Conservation (phyloP, 2,797 vertebrate genomes). For the Acipenser oxyrinchus region DNA sequence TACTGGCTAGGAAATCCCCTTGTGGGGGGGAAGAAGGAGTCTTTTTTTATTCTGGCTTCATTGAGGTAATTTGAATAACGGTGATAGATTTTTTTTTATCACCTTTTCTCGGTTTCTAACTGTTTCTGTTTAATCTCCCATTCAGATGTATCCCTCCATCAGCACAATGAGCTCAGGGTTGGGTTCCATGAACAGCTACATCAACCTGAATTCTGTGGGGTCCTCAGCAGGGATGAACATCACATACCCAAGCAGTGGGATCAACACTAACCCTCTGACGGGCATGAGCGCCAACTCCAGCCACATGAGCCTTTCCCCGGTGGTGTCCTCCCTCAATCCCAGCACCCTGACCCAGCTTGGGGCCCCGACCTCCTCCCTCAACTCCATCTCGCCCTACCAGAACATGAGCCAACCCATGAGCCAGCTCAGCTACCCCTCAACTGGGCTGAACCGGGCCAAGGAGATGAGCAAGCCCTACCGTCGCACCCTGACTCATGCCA, state of each 20-base stretch:
- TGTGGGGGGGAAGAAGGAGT: no score
- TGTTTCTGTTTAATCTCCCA: no score
- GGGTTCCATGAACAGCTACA: conserved; percentile 68
- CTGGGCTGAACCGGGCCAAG: conserved; percentile 34
- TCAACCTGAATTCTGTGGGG: conserved; percentile 72
- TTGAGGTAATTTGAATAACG: no score
- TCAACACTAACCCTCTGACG: conserved; percentile 45
- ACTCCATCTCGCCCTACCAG: conserved; percentile 67
- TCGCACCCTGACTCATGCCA: conserved; percentile 77
- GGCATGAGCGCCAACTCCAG: conserved; percentile 51
- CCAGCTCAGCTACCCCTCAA: conserved; percentile 57
- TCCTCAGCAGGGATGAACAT: conserved; percentile 64
- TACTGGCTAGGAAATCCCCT: no score
- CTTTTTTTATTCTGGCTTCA: no score
- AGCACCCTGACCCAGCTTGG: conserved; percentile 57
- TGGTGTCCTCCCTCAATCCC: conserved; percentile 53
- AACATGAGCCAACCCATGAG: conserved; percentile 64
- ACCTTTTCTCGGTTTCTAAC: neutral
- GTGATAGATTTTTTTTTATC: no score
- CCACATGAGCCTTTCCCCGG: conserved; percentile 64
- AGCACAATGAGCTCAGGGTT: conserved; percentile 66
- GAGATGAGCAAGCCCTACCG: conserved; percentile 72
- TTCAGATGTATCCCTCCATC: conserved; percentile 74
- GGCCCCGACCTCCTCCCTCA: conserved; percentile 44
- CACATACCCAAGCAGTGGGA: conserved; percentile 57